These are phyloP conservation scores for Drosophila koepferae DNA, from an alignment of 2,888 invertebrate species.

Conservation along the genomic window DNA sequence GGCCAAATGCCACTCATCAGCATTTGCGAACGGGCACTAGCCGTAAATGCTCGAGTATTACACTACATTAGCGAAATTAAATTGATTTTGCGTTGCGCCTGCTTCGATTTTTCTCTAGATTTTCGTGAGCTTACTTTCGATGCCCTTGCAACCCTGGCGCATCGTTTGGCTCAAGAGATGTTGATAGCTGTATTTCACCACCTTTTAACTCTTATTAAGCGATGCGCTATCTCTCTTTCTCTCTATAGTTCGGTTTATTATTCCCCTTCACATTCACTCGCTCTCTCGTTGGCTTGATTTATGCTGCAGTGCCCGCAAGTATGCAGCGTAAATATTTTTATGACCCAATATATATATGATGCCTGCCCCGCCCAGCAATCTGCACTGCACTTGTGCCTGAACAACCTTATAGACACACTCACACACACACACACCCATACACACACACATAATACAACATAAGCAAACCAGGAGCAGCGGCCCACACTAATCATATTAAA, in stretches of 20 bases:
- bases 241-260: background rate
- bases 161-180: slow-evolving; percentile 21
- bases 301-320: slow-evolving; percentile 78
- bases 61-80: slow-evolving; percentile 84
- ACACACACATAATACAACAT: background rate
- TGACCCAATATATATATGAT: slow-evolving; percentile 69
- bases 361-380: slow-evolving; percentile 10
- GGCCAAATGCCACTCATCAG: slow-evolving; percentile 41
- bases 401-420: slow-evolving; percentile 25
- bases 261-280: background rate
- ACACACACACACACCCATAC: background rate
- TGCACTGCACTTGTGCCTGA: slow-evolving; percentile 63
- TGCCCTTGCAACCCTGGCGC: slow-evolving; percentile 43
- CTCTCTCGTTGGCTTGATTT: slow-evolving; percentile 68
- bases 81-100: slow-evolving; percentile 66
- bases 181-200: slow-evolving; percentile 56
- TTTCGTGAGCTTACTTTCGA: background rate
- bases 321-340: slow-evolving; percentile 78
- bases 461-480: slow-evolving; percentile 22
- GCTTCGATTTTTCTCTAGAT: slow-evolving; percentile 23
- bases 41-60: slow-evolving; percentile 69
- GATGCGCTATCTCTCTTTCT: slow-evolving; percentile 1
- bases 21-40: slow-evolving; percentile 34
- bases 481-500: slow-evolving; percentile 82
- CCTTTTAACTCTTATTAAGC: slow-evolving; percentile 56